These are phyloP conservation scores for Hypsibius dujardini DNA, from an alignment of 1,140 invertebrate genomes.

Conservation along the genomic window DNA sequence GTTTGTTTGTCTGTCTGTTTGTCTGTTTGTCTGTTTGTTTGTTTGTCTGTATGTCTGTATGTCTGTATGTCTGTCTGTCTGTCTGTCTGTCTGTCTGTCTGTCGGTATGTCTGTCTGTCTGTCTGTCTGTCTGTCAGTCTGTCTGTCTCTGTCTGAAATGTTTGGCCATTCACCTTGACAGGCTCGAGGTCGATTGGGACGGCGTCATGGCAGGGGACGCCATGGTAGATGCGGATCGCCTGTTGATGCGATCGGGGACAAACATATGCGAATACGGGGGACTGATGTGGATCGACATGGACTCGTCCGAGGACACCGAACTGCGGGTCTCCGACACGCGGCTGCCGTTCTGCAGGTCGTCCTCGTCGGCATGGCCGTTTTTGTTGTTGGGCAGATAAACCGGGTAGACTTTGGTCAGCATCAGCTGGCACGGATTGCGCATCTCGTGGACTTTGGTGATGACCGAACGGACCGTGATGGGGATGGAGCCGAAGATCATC, in stretches of 20 bases:
- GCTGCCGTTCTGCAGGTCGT: too few species aligned
- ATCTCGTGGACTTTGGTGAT: slow-evolving; percentile 51
- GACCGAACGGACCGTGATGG: slow-evolving; percentile 62
- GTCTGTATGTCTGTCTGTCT: too few species aligned
- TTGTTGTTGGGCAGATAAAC: slow-evolving; percentile 20
- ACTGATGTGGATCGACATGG: slow-evolving; percentile 6
- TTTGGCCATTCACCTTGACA: not conserved
- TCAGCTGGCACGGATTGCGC: slow-evolving; percentile 47
- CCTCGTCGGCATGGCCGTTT: slow-evolving; percentile 2
- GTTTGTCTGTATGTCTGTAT: too few species aligned
- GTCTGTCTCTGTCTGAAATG: too few species aligned
- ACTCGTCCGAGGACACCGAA: not conserved
- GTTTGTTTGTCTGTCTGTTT: too few species aligned
- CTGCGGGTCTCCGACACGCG: not conserved
- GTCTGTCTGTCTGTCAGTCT: too few species aligned
- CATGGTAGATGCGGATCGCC: not conserved
- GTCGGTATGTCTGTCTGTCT: too few species aligned
- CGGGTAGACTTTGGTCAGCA: slow-evolving; percentile 51
- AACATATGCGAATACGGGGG: slow-evolving; percentile 13
- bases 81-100: too few species aligned
- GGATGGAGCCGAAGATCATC: slow-evolving; percentile 72
- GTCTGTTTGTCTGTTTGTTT: too few species aligned
- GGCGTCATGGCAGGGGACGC: not conserved
- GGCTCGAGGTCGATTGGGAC: not conserved
- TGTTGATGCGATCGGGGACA: not conserved